Evolutionary conservation across 2,113 vertebrate species (phyloP), one percentile per base, ranked within the genome.

Genomic region (Passer domesticus): DNA sequence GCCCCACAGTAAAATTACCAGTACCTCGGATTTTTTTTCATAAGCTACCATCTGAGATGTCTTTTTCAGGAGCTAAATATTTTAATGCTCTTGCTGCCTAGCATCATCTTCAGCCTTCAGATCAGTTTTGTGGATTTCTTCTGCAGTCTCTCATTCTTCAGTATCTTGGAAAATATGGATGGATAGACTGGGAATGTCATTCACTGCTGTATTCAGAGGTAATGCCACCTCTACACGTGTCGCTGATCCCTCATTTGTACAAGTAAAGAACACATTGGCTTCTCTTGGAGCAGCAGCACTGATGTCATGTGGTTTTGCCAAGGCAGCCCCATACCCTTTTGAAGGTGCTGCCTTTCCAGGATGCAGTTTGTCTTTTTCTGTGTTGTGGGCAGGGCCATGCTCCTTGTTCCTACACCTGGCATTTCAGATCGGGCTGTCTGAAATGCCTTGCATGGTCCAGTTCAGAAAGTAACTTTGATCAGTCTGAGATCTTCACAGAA

Each of bases 321-420:
- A 6, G 7, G 28, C 10, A n/a, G 66, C 37, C 55, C 37, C 60
- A 35, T 30, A 49, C 4, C n/a, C 37, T 74, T 35, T 17, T 13
- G 2, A 16, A 23, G 44, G n/a, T 11, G 62, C 41, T 4, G 13
- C 52, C 52, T 20, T 15, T 19, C 53, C 68, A 19, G 66, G 30
- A 16, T 0, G 0, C 18, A 18, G 39, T 5, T 13, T 2, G 1
- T 9, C 41, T 41, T 55, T 6, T 52, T 37, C 72, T 4, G 31
- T 7, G 4, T 4, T 5, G 13, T 4, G 4, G n/a, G 18, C 24
- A 7, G 27, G 19, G 6, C 30, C 25, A 4, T 6, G 0, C 13
- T 49, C 41, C 46, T 22, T 10, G 7, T 67, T 60, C 77, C 35
- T 19, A 11, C 30, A 13, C 2, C 7, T 12, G 24, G 4, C 0